Conservation (phyloP, 2,888 invertebrate species). For the Euplagia quadripunctaria region DNA sequence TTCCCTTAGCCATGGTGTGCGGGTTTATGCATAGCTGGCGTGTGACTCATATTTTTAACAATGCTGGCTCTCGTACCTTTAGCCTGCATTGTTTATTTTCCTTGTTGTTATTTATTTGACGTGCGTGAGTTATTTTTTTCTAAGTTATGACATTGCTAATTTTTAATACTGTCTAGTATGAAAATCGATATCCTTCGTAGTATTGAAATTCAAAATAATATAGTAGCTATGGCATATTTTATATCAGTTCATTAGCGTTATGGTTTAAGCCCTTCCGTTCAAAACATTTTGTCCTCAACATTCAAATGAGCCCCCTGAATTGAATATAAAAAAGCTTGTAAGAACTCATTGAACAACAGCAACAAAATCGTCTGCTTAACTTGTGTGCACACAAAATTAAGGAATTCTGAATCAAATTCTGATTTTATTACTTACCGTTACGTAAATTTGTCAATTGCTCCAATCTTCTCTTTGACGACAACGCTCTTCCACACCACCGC, state of each 20-base stretch:
- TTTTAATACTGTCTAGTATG: background rate
- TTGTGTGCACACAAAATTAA: background rate
- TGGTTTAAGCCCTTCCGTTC: too few species aligned
- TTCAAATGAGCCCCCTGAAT: too few species aligned
- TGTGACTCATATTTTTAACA: conserved; percentile 46
- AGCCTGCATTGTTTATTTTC: conserved; percentile 39
- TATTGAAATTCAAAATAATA: background rate
- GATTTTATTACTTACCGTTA: too few species aligned
- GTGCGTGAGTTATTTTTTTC: background rate
- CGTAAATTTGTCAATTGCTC: too few species aligned
- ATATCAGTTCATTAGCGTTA: too few species aligned
- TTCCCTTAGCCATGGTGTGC: conserved; percentile 30
- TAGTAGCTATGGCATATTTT: background rate
- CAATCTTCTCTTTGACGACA: too few species aligned
- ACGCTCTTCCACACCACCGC: background rate
- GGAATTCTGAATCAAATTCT: background rate
- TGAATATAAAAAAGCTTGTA: too few species aligned
- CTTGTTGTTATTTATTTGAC: conserved; percentile 18
- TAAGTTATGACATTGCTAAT: background rate
- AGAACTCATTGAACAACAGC: too few species aligned
- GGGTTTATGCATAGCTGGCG: conserved; percentile 32
- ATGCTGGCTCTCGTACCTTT: conserved; percentile 35
- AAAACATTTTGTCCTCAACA: too few species aligned
- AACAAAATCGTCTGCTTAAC: too few species aligned
- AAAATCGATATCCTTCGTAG: background rate